phyloP scores from a whole-genome alignment of 2,113 vertebrate genomes.

The Pteropus alecto region DNA sequence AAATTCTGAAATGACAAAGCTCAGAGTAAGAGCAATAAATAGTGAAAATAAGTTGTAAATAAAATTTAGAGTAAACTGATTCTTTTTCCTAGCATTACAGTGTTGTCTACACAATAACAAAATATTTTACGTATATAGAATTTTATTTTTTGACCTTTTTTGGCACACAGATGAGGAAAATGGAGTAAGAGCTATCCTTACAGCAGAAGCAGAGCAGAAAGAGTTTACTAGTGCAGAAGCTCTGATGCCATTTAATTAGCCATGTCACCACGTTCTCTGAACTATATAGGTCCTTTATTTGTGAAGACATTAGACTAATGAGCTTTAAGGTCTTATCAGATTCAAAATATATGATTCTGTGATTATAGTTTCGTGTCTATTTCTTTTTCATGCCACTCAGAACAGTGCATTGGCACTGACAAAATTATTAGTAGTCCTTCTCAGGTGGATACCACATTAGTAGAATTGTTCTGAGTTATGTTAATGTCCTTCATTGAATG shows the following conservation, averaged over 20 bases:
- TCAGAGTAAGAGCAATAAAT: background rate
- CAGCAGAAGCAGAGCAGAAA: background rate
- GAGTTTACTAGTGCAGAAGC: background rate
- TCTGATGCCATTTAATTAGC: background rate
- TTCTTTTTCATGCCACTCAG: background rate
- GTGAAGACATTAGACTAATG: background rate
- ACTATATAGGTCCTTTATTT: background rate
- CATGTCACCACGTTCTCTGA: background rate
- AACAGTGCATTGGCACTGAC: slow-evolving; percentile 6
- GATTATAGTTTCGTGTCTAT: background rate
- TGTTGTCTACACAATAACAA: background rate
- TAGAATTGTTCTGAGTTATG: slow-evolving; percentile 8
- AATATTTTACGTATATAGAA: background rate
- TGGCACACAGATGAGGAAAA: background rate
- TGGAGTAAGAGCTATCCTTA: background rate
- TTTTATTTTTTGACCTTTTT: background rate
- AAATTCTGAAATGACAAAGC: background rate
- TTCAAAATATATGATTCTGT: background rate
- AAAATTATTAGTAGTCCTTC: background rate
- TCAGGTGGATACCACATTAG: background rate
- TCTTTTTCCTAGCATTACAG: background rate
- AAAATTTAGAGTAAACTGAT: background rate
- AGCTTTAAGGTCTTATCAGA: background rate
- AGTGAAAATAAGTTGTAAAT: slow-evolving; percentile 28
- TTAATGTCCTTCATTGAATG: background rate